phyloP scores from a whole-genome alignment of 2,113 vertebrate genomes.

The Misgurnus anguillicaudatus region DNA sequence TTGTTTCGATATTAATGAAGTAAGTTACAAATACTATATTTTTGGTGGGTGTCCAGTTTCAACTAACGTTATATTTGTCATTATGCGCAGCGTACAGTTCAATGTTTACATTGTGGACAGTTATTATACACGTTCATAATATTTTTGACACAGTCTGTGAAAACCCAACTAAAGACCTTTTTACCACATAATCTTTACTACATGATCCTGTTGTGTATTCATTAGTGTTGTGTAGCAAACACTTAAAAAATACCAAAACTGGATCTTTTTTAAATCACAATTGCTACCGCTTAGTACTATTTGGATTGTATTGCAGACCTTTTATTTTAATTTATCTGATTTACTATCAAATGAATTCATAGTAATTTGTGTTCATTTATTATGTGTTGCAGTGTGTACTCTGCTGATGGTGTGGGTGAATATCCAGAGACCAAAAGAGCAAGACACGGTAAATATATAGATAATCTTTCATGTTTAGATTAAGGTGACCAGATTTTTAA shows the following conservation, averaged over 20 bases:
- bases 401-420: conserved; percentile 62
- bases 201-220: too few relatives aligned
- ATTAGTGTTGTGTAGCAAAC: too few relatives aligned
- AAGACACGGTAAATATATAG: conserved; percentile 64
- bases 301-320: not conserved
- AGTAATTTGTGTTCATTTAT: not conserved
- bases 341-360: too few relatives aligned
- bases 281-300: too few relatives aligned
- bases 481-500: too few relatives aligned
- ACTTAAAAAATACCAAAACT: too few relatives aligned
- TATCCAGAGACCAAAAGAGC: conserved; percentile 69
- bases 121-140: not conserved
- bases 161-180: too few relatives aligned
- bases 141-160: not conserved
- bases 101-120: too few relatives aligned
- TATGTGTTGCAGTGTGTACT: conserved; percentile 65
- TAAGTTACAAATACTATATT: not conserved
- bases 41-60: too few relatives aligned
- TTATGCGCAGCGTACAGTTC: not conserved
- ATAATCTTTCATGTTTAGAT: not conserved
- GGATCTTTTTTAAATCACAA: too few relatives aligned
- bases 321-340: too few relatives aligned
- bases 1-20: not conserved
- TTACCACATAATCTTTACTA: too few relatives aligned
- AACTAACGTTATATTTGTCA: not conserved